These are phyloP conservation scores for Liasis olivaceus DNA, from an alignment of 2,797 vertebrate genomes.

Conservation along the genomic window DNA sequence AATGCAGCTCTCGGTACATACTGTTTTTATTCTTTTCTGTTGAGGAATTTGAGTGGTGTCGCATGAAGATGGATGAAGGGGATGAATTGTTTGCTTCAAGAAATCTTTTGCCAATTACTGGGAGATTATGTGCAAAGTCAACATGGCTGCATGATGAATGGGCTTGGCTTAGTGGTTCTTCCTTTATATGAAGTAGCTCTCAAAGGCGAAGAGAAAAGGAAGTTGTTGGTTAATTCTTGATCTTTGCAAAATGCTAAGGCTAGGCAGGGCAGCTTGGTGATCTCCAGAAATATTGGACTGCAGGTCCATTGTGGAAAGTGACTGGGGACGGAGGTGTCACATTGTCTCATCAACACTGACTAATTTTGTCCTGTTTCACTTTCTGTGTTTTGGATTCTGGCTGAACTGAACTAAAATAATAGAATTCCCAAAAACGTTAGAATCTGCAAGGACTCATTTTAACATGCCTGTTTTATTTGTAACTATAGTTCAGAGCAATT, in stretches of 20 bases:
- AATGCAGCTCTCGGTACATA: neutral
- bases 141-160: neutral
- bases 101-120: neutral
- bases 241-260: neutral
- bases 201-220: neutral
- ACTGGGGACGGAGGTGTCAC: neutral
- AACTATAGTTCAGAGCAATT: neutral
- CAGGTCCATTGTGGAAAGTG: neutral
- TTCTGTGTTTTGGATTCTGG: neutral
- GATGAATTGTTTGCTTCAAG: neutral
- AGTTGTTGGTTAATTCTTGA: neutral
- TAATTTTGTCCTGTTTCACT: neutral
- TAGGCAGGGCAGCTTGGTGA: neutral
- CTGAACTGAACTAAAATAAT: neutral
- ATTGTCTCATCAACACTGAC: neutral
- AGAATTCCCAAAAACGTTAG: neutral
- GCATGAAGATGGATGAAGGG: neutral
- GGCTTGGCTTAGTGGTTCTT: neutral
- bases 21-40: neutral
- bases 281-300: neutral
- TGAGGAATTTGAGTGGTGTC: neutral
- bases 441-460: neutral
- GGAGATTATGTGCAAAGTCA: neutral
- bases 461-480: neutral
- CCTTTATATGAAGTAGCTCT: neutral